Conservation (phyloP, 2,888 invertebrate genomes). For the Germaria angustata region DNA sequence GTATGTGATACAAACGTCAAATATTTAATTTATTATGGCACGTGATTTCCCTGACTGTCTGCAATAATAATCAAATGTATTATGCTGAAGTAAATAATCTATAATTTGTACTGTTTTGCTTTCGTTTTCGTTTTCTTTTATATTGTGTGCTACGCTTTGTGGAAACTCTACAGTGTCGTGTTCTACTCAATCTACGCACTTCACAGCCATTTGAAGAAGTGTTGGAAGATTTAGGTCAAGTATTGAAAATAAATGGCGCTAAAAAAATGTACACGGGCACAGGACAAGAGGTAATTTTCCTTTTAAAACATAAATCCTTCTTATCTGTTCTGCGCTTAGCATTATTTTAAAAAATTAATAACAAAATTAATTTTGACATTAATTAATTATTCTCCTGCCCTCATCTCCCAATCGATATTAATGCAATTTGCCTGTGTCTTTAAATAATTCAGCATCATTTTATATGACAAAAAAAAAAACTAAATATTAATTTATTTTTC, state of each 20-base stretch:
- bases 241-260: conserved; percentile 94
- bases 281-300: conserved; percentile 89
- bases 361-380: not conserved
- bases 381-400: not conserved
- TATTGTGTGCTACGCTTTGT: not conserved
- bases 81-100: conserved; percentile 17
- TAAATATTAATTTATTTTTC: too few species aligned
- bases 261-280: conserved; percentile 95
- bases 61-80: conserved; percentile 24
- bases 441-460: conserved; percentile 8
- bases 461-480: too few species aligned
- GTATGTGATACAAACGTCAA: conserved; percentile 21
- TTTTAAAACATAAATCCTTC: not conserved
- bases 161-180: conserved; percentile 87
- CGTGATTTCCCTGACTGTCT: conserved; percentile 51
- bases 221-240: conserved; percentile 94
- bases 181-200: conserved; percentile 93
- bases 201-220: conserved; percentile 97
- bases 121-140: conserved; percentile 11
- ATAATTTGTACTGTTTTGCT: conserved; percentile 31
- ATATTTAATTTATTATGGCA: conserved; percentile 57
- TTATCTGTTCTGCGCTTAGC: not conserved
- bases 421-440: not conserved
- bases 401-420: not conserved
- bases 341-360: not conserved